Conservation (phyloP, 2,888 invertebrate genomes). For the Monochamus alternatus region DNA sequence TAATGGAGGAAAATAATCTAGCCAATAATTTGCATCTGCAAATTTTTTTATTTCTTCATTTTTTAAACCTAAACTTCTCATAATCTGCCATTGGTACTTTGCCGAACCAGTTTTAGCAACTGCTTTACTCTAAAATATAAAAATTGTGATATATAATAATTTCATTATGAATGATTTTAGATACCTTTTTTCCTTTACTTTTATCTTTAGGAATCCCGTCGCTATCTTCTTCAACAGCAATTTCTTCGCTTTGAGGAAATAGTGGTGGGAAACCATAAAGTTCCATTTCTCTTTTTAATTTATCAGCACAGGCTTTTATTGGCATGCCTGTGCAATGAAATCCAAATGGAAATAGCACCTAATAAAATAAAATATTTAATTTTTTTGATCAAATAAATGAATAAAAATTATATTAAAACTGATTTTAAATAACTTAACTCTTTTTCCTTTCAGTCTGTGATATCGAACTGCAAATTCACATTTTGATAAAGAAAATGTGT, state of each 20-base stretch:
- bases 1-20: conserved; percentile 96
- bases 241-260: conserved; percentile 81
- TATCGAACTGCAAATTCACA: conserved; percentile 97
- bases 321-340: conserved; percentile 99
- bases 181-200: conserved; percentile 90
- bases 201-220: conserved; percentile 84
- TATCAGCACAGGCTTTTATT: conserved; percentile 99
- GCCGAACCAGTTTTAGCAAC: conserved; percentile 90
- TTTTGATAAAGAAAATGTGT: conserved; percentile 97
- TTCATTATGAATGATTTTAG: not conserved
- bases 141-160: not conserved
- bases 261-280: conserved; percentile 93
- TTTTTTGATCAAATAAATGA: not conserved
- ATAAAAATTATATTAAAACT: not conserved
- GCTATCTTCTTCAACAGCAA: conserved; percentile 72
- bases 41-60: conserved; percentile 96
- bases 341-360: conserved; percentile 95
- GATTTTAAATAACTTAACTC: conserved; percentile 56
- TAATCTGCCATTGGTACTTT: conserved; percentile 99
- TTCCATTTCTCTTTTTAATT: conserved; percentile 94
- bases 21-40: conserved; percentile 92
- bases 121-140: conserved; percentile 86
- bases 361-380: conserved; percentile 16
- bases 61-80: conserved; percentile 91
- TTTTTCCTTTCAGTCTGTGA: conserved; percentile 92